Evolutionary conservation across 1,140 invertebrate genomes (phyloP).

Genomic region (Trigoniulus corallinus): DNA sequence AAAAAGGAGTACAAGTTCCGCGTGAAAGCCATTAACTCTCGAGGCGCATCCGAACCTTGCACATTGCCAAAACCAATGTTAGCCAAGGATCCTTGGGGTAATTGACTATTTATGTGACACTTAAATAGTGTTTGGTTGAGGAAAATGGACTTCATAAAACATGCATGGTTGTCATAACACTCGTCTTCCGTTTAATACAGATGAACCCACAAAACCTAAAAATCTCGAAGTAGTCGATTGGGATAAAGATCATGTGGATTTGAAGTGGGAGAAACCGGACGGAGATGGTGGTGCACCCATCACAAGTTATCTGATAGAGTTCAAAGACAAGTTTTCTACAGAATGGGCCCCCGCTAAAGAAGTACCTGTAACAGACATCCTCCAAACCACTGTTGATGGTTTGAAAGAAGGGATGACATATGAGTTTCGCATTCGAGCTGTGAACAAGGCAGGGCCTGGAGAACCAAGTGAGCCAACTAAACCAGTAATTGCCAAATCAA

Average conservation of each 20-base stretch:
- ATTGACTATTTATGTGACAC: constrained; percentile 9
- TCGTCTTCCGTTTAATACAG: constrained; percentile 31
- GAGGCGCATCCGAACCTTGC: constrained; percentile 58
- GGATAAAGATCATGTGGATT: constrained; percentile 87
- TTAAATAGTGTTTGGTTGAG: no score
- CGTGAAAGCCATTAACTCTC: constrained; percentile 82
- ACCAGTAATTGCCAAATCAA: constrained; percentile 84
- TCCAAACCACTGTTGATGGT: constrained; percentile 60
- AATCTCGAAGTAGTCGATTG: constrained; percentile 82
- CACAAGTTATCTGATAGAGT: constrained; percentile 81
- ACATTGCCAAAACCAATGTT: constrained; percentile 66
- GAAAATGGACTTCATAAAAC: no score
- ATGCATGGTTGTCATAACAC: not conserved
- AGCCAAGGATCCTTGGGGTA: constrained; percentile 96
- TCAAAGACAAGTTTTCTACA: constrained; percentile 79
- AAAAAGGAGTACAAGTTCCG: constrained; percentile 91
- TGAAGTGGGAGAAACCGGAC: constrained; percentile 73
- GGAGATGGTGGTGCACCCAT: constrained; percentile 88
- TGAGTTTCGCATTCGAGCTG: constrained; percentile 86
- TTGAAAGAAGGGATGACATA: constrained; percentile 90
- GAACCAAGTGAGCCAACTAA: constrained; percentile 88
- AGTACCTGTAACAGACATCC: constrained; percentile 49
- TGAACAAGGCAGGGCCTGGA: constrained; percentile 89
- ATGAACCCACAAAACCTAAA: constrained; percentile 83
- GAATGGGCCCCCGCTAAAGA: constrained; percentile 69